A percentile compares a stretch with the other conserved stretches of the same genome.
Evolutionary conservation across 1,140 invertebrate species (phyloP).

Genomic region (Triops cancriformis): DNA sequence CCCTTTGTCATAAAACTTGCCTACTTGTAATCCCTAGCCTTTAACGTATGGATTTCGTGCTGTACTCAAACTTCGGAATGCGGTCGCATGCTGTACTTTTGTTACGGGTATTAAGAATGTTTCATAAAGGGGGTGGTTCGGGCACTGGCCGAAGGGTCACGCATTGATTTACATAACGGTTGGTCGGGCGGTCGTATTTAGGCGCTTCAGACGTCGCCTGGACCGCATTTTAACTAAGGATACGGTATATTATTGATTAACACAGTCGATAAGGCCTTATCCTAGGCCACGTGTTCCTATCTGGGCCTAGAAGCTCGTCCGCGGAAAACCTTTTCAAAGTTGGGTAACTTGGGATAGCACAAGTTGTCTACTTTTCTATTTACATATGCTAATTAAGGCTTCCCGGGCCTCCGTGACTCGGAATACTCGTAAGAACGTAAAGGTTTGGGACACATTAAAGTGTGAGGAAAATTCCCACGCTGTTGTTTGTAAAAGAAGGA

Average conservation of each 20-base stretch:
- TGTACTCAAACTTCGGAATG: neutral
- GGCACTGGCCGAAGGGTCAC: neutral
- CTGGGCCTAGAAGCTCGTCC: too few relatives aligned
- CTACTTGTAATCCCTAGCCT: neutral
- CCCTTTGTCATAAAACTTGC: neutral
- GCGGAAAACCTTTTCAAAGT: neutral
- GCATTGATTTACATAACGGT: constrained; percentile 1
- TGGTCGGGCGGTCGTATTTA: neutral
- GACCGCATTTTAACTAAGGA: neutral
- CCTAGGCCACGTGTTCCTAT: neutral
- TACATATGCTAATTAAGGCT: neutral
- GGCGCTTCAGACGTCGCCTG: neutral
- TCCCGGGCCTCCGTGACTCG: neutral
- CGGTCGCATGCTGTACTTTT: neutral
- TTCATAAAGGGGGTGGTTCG: neutral
- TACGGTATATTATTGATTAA: neutral
- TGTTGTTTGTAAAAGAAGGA: neutral
- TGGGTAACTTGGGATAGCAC: neutral
- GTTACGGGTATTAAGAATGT: neutral
- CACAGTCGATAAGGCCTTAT: neutral
- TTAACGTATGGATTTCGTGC: neutral
- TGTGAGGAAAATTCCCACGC: neutral
- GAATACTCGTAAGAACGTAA: neutral
- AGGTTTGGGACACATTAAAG: neutral
- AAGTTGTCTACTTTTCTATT: neutral